phyloP scores from a whole-genome alignment of 2,113 vertebrate species.

The Meles meles region DNA sequence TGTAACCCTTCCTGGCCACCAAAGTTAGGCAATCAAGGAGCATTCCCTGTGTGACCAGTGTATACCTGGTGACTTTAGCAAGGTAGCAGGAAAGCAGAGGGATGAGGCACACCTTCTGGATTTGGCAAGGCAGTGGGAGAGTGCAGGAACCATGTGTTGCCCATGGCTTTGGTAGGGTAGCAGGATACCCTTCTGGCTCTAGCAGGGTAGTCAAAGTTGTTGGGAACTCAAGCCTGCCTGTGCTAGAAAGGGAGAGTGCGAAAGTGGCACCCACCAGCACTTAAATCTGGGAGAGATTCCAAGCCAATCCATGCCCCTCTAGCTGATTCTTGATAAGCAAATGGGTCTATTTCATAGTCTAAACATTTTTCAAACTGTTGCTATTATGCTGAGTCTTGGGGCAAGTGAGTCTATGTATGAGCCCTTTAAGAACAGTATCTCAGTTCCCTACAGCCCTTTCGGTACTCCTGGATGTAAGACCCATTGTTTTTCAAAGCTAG shows the following conservation, averaged over 20 bases:
- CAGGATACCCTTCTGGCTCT: background rate
- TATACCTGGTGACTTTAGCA: background rate
- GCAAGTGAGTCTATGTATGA: background rate
- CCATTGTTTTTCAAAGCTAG: background rate
- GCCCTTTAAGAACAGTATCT: background rate
- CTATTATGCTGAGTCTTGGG: background rate
- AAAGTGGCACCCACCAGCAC: background rate
- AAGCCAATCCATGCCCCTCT: background rate
- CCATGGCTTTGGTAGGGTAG: background rate
- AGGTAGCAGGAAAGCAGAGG: background rate
- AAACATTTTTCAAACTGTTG: background rate
- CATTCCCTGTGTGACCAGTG: background rate
- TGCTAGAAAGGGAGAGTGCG: background rate
- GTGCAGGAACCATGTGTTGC: background rate
- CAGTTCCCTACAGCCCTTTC: background rate
- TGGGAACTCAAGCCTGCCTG: background rate
- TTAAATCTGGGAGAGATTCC: background rate
- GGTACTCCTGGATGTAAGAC: background rate
- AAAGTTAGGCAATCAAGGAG: background rate
- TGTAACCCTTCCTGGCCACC: background rate
- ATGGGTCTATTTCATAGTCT: background rate
- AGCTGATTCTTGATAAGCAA: background rate
- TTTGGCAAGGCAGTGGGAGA: background rate
- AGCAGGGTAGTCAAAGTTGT: background rate
- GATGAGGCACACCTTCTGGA: background rate